Conservation (phyloP, 2,113 vertebrate species). For the Zosterops hypoxanthus region DNA sequence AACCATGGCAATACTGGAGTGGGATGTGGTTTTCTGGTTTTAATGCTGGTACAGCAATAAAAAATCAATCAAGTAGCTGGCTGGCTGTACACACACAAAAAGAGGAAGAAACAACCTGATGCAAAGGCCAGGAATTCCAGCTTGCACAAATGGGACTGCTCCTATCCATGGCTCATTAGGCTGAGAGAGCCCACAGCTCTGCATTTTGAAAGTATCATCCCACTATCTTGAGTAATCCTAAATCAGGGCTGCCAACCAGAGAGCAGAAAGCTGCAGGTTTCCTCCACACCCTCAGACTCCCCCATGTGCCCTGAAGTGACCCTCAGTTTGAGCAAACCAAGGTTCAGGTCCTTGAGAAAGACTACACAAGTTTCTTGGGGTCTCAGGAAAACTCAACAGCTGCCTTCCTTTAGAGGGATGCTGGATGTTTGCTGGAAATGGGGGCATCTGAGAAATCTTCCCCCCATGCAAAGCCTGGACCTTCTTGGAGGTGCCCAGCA, state of each 20-base stretch:
- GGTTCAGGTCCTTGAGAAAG: background rate
- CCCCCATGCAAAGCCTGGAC: background rate
- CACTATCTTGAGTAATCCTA: background rate
- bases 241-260: background rate
- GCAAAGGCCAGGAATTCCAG: background rate
- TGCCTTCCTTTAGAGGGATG: background rate
- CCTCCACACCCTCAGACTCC: background rate
- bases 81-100: background rate
- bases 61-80: background rate
- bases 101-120: background rate
- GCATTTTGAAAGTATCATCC: background rate
- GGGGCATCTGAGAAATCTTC: background rate
- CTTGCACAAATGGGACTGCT: background rate
- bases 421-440: background rate
- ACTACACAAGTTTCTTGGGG: background rate
- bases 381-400: background rate
- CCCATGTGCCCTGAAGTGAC: background rate
- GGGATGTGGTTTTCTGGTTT: background rate
- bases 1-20: background rate
- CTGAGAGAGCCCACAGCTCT: background rate
- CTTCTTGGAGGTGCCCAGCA: background rate
- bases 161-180: rapidly evolving
- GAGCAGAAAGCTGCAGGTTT: background rate
- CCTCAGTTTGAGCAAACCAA: background rate
- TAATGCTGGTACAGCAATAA: background rate